Evolutionary conservation across 1,140 invertebrate genomes (phyloP), one percentile per base, ranked within the genome.

Genomic region (Drosophila baimaii): DNA sequence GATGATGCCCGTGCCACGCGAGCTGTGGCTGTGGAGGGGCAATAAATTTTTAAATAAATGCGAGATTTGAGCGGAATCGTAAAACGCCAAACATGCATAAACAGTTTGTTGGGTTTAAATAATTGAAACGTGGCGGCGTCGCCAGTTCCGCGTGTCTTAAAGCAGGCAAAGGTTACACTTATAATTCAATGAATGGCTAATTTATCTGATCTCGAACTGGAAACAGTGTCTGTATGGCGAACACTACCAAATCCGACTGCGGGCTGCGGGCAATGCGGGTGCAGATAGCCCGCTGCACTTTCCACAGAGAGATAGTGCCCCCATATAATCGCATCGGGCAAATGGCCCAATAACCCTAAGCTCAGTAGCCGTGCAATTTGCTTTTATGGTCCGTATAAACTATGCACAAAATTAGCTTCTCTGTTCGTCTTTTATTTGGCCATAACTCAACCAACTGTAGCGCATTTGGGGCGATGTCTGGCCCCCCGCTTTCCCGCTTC

Each of bases 381-480:
- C 39, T 68, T 77, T 75, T 75, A 75, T 75, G 59, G 73, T 35
- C 55, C 27, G 54, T 68, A 77, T 77, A 76, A 76, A 76, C 72
- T 76, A 76, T 76, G 62, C 72, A 76, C 73, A 57, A 68, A 77
- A 77, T 77, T 77, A 76, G 73, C 73, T 68, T 59, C 59, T 56
- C 57, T 43, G 44, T 39, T 25, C 73, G 59, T 69, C 65, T 70
- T 77, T 65, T 66, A 65, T 76, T 77, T 70, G 79, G 37, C 43
- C 68, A 63, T 61, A 78, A 65, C 52, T 81, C 58, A 79, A 82
- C 78, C 65, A 69, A 85, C 66, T 78, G 39, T 77, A 57, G 56
- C 58, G 71, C 79, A 88, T 64, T 66, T 49, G 63, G 62, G 41
- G 73, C 43, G n/a, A 57, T 31, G 63, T 39, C 52, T 78, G 56